Base-by-base conservation (phyloP, 2,113 vertebrate genomes). In the Heterotis niloticus region DNA sequence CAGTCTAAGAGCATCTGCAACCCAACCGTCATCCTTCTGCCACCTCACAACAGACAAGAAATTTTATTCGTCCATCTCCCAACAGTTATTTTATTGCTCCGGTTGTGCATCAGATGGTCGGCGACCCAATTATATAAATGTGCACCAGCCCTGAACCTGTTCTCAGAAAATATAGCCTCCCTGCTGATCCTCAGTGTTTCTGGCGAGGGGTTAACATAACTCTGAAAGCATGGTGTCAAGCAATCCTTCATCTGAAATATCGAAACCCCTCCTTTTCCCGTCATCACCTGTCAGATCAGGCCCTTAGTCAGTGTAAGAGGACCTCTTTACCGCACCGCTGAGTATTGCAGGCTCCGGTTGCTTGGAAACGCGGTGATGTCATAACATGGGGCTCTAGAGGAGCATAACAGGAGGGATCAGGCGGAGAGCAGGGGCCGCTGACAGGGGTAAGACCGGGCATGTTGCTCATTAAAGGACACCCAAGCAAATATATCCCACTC, bases 331-430 rank as follows among this genome's bases (percentile, higher is more conserved):
- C 13, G 59, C 74, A 13, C 59, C 16, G 24, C 59, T 74, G 72
- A 64, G n/a, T 60, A 75, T 57, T 75, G 74, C 56, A 75, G 74
- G 59, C 5, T 23, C 56, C 57, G 26, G 74, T 75, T 75, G 74
- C 74, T 64, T 75, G 29, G 74, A 62, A 75, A 75, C 74, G 4
- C n/a, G 59, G 28, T 75, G 74, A 75, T 75, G 74, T 75, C 74
- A 75, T 52, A n/a, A 57, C 13, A 75, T 18, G 26, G 59, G 24
- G 62, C 74, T 75, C 74, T 18, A 34, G 57, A 57, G 59, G 59
- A 34, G 11, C 28, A 23, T 26, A 75, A 75, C 20, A 10, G 59
- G 57, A 75, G 74, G 14, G 29, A 28, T 52, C 26, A 64, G 74
- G 59, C 72, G 28, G 24, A 62, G 26, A 62, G 14, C 16, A 64